Evolutionary conservation across 2,888 invertebrate genomes (phyloP).

Genomic region (Platycheirus albimanus): DNA sequence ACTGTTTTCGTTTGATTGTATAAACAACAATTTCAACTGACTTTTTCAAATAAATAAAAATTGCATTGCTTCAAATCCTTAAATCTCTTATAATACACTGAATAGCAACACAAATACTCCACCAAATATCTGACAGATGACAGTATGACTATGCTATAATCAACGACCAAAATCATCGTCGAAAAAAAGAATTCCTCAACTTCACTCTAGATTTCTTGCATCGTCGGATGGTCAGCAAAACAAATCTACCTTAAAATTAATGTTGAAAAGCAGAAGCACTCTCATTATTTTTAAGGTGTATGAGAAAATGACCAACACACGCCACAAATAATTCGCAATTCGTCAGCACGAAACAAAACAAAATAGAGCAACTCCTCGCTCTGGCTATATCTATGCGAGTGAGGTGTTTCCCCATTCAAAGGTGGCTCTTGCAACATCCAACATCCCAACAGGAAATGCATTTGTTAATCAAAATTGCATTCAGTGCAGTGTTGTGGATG

Average conservation of each 20-base stretch:
- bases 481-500: conserved; percentile 1
- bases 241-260: background rate
- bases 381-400: conserved; percentile 1
- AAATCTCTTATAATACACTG: too few relatives aligned
- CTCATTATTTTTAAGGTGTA: conserved; percentile 39
- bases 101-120: too few relatives aligned
- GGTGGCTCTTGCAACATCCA: background rate
- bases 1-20: too few relatives aligned
- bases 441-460: conserved; percentile 58
- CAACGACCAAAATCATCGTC: too few relatives aligned
- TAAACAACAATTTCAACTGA: too few relatives aligned
- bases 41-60: too few relatives aligned
- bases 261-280: conserved; percentile 53
- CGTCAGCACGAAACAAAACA: conserved; percentile 33
- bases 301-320: conserved; percentile 55
- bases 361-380: conserved; percentile 39
- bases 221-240: background rate
- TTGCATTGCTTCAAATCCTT: too few relatives aligned
- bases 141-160: too few relatives aligned
- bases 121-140: too few relatives aligned
- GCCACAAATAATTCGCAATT: conserved; percentile 50
- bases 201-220: too few relatives aligned
- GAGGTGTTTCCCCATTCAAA: conserved; percentile 11
- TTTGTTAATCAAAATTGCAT: conserved; percentile 69
- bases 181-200: too few relatives aligned